Percentiles rank a stretch among this genome's conserved stretches.
Evolutionary conservation across 1,140 invertebrate genomes (phyloP).

Genomic region (Nilaparvata lugens): DNA sequence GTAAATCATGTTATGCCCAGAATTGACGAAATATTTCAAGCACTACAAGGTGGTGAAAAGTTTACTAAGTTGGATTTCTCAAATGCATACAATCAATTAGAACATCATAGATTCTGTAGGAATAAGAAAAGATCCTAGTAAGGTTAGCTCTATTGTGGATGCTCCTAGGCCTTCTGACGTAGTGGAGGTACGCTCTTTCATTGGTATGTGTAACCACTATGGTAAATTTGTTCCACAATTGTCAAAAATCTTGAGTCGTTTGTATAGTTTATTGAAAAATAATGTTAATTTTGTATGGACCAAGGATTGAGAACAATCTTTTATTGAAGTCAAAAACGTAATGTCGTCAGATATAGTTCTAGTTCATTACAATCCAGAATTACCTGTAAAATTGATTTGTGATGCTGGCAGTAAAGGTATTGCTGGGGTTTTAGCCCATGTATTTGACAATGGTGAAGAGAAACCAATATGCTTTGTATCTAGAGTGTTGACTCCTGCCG

Average conservation of each 20-base stretch:
- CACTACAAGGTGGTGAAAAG: conserved; percentile 7
- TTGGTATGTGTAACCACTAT: conserved; percentile 32
- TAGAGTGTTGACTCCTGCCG: conserved; percentile 31
- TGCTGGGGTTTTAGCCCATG: conserved; percentile 22
- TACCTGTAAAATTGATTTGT: conserved; percentile 25
- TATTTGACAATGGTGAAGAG: conserved; percentile 27
- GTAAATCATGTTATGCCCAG: conserved; percentile 3
- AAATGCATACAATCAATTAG: conserved; percentile 9
- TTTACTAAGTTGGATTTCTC: conserved; percentile 12
- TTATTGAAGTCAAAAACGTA: not conserved
- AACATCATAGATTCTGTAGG: conserved; percentile 26
- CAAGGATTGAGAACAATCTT: too few relatives aligned
- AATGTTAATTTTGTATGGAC: not conserved
- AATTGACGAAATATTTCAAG: conserved; percentile 9
- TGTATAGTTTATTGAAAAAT: conserved; percentile 2
- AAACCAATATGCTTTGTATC: conserved; percentile 37
- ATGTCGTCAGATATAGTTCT: conserved; percentile 22
- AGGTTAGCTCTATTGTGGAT: conserved; percentile 26
- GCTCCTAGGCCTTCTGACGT: conserved; percentile 23
- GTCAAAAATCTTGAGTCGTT: conserved; percentile 15
- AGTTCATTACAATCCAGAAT: conserved; percentile 29
- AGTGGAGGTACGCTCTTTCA: conserved; percentile 26
- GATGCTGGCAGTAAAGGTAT: conserved; percentile 28
- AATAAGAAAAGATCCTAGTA: conserved; percentile 30
- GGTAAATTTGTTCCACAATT: conserved; percentile 29